phyloP scores from a whole-genome alignment of 1,140 invertebrate species.

The Lithobius niger region DNA sequence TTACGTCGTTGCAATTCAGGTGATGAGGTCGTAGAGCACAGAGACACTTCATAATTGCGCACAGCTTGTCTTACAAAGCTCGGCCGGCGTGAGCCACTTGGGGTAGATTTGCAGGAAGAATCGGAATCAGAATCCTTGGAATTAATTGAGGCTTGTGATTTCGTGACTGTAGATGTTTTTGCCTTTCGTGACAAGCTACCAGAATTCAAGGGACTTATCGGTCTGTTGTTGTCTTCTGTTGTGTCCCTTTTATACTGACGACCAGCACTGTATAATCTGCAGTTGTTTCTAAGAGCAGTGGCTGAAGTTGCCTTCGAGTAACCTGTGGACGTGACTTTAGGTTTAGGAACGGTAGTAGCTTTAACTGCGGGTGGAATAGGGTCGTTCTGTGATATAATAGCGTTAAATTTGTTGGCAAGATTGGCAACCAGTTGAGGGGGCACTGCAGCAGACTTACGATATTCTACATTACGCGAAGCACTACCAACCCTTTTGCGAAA shows the following conservation, averaged over 20 bases:
- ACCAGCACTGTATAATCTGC: no score
- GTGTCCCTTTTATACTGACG: no score
- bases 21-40: slow-evolving; percentile 13
- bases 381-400: slow-evolving; percentile 1
- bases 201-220: no score
- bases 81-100: not conserved
- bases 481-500: not conserved
- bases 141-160: no score
- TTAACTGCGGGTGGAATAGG: not conserved
- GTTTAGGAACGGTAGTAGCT: no score
- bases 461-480: not conserved
- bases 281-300: no score
- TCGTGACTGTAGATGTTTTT: no score
- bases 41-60: slow-evolving; percentile 17
- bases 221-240: no score
- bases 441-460: not conserved
- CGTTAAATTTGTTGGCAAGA: slow-evolving; percentile 8
- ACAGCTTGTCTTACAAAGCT: slow-evolving; percentile 17
- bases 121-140: not conserved
- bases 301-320: no score
- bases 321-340: no score
- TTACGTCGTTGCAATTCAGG: slow-evolving; percentile 14
- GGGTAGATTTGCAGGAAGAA: not conserved
- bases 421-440: slow-evolving; percentile 4
- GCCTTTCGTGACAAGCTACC: no score